Base-by-base conservation (phyloP, 2,888 invertebrate genomes). In the Baccha elongata region DNA sequence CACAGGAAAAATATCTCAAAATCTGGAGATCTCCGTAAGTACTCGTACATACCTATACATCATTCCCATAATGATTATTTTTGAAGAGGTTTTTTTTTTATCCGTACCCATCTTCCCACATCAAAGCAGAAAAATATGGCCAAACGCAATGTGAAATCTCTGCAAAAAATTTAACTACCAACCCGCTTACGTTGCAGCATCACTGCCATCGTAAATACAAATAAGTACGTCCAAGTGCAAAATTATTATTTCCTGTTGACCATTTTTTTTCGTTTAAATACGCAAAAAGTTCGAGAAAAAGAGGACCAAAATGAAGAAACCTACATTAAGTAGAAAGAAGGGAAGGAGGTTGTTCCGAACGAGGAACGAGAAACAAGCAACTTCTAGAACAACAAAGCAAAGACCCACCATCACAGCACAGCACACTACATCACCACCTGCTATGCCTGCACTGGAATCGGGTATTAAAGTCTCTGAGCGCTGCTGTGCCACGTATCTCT, bases 171-270 rank as follows among this genome's bases (percentile, higher is more conserved):
- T 11, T 5, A 13, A 26, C 48, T 13, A 11, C 55, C 40, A 5
- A 3, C 37, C 44, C 8, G 50, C 17, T 26, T 8, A 55, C 13
- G 40, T 26, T 23, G 35, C 48, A 37, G 8, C 37, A 44, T 26
- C 15, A 6, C 10, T 35, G 40, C 17, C 32, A 35, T 17, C 37
- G 21, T 42, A 44, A 65, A 53, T 42, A 26, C 40, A 64, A 67
- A 35, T 55, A 58, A n/a, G 23, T 23, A 58, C 32, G 62, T 67
- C 75, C 76, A 78, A 78, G 78, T 83, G 83, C 78, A 83, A 78
- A 83, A 78, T 83, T 83, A 83, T 83, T 83, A 83, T 83, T 83
- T 83, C 83, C 83, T 83, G 83, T 78, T 83, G 78, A 78, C 83
- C 83, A 83, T 78, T 76, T 76, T 55, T 78, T 72, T n/a, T 71